These are phyloP conservation scores for Ctenopoma kingsleyae DNA, from an alignment of 2,797 vertebrate species.

Conservation along the genomic window DNA sequence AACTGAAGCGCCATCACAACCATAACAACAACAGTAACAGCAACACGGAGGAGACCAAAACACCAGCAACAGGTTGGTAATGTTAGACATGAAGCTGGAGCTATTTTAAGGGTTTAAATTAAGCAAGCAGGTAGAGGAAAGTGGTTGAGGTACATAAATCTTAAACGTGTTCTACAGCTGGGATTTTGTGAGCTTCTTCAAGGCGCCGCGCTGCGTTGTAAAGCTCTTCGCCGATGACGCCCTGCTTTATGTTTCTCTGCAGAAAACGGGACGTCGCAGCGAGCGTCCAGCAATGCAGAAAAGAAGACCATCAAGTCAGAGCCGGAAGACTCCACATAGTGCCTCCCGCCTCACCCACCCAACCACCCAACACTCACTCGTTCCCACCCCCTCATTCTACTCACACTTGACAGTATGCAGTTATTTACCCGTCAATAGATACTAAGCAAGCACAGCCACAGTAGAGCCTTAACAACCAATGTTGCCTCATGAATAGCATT, in stretches of 20 bases:
- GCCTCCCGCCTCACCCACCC: conserved; percentile 53
- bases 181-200: background rate
- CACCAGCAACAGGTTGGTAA: conserved; percentile 87
- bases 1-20: conserved; percentile 92
- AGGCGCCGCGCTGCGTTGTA: background rate
- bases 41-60: conserved; percentile 86
- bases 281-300: conserved; percentile 88
- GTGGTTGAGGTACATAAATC: background rate
- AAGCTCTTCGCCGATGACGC: conserved; percentile 35
- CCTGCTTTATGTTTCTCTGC: conserved; percentile 30
- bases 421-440: conserved; percentile 80
- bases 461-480: conserved; percentile 99
- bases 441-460: conserved; percentile 90
- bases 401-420: conserved; percentile 81
- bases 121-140: too few species aligned
- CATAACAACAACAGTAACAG: conserved; percentile 81
- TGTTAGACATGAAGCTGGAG: background rate
- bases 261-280: conserved; percentile 94
- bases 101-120: background rate
- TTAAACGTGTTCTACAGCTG: background rate
- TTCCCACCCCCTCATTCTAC: conserved; percentile 55
- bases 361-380: background rate
- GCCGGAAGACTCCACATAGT: conserved; percentile 98
- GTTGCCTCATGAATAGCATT: conserved; percentile 94
- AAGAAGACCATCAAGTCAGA: conserved; percentile 98